A percentile compares a stretch with the other conserved stretches of the same genome.
Evolutionary conservation across 2,888 invertebrate genomes (phyloP).

Genomic region (Phaonia tiefii): DNA sequence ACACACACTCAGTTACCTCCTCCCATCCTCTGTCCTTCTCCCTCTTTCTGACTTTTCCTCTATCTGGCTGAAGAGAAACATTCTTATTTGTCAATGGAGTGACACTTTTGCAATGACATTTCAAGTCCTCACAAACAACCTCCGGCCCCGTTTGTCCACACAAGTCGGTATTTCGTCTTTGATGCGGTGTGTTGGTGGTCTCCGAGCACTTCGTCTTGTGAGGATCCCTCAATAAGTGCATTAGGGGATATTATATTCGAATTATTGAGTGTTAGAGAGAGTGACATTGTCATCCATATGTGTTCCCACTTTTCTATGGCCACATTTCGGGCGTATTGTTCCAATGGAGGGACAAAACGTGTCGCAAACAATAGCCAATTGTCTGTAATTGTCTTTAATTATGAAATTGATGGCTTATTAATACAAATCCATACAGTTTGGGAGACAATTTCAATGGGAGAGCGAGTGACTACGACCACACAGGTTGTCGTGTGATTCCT

Average conservation of each 20-base stretch:
- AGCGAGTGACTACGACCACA: constrained; percentile 18
- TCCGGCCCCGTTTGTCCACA: constrained; percentile 9
- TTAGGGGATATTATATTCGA: constrained; percentile 75
- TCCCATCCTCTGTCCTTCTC: constrained; percentile 1
- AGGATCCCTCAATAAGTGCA: constrained; percentile 37
- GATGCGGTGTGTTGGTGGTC: constrained; percentile 64
- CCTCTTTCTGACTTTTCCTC: neutral
- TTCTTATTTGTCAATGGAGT: constrained; percentile 69
- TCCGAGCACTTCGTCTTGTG: neutral
- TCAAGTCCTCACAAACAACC: constrained; percentile 60
- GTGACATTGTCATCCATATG: constrained; percentile 49
- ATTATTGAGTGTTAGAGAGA: constrained; percentile 73
- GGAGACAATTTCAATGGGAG: neutral
- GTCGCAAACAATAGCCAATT: constrained; percentile 71
- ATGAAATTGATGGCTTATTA: constrained; percentile 67
- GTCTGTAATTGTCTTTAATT: constrained; percentile 77
- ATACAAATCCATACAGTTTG: constrained; percentile 32
- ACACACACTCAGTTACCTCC: neutral
- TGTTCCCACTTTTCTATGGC: constrained; percentile 22
- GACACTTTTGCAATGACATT: constrained; percentile 65
- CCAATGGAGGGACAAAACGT: constrained; percentile 63
- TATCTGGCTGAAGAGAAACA: neutral
- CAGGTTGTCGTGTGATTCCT: neutral
- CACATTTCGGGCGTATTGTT: constrained; percentile 29
- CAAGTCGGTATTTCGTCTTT: constrained; percentile 47